Evolutionary conservation across 2,888 invertebrate genomes (phyloP), one percentile per base, ranked within the genome.

Genomic region (Sinotaia quadrata): DNA sequence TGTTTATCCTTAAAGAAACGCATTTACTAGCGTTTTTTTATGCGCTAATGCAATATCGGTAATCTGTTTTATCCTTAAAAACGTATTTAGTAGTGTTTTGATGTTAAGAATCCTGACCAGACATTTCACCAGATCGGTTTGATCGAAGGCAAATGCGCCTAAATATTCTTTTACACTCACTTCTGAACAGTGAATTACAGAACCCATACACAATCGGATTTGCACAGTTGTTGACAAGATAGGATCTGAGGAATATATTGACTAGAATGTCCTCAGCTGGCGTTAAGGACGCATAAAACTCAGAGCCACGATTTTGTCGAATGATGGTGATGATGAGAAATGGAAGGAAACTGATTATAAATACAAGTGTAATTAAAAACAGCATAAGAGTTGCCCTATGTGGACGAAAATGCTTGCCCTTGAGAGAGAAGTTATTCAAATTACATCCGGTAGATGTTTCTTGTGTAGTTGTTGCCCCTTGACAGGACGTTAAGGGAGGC

Each of bases 151-250:
- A n/a, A n/a, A n/a, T n/a, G n/a, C n/a, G n/a, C n/a, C n/a, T n/a
- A n/a, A n/a, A n/a, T n/a, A n/a, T n/a, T n/a, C n/a, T n/a, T n/a
- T 51, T 59, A 18, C 70, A 67, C 58, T 77, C 69, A 15, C 68
- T 36, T 8, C 78, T 51, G 60, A 78, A 78, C 67, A 73, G 71
- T 8, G 69, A 68, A 52, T 76, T 78, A 33, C 72, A 71, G 31
- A 77, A 62, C 2, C 75, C 75, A 62, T 78, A 78, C 10, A 78
- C 72, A 12, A 78, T 62, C 2, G 77, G 77, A 65, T 78, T 78
- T 33, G 75, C 68, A 51, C 75, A 72, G 72, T 74, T 77, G 71
- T 78, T 78, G 36, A 78, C 71, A 24, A 78, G 59, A 67, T 76
- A 76, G 18, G 76, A 78, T n/a, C 75, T 66, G 21, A 74, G 49